Evolutionary conservation across 2,888 invertebrate genomes (phyloP), one percentile per base, ranked within the genome.

Genomic region (Euphydryas editha): DNA sequence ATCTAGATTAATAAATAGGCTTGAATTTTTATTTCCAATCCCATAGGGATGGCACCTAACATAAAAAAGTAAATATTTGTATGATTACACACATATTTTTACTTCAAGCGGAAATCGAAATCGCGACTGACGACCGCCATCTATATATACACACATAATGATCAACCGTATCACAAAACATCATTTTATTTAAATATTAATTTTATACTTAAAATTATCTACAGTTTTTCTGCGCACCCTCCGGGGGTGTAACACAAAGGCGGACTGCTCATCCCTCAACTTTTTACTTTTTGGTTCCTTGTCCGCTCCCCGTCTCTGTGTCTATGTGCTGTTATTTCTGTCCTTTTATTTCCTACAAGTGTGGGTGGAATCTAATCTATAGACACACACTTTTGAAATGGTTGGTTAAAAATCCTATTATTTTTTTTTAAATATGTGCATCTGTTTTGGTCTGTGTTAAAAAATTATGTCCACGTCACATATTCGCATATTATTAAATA

Each of bases 241-340:
- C 78, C 82, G 21, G 76, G 76, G 86, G 86, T 81, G 80, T 79
- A 77, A 81, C 78, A 89, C 87, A 90, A 90, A 90, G 81, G 78
- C 74, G 79, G 81, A 78, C 86, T 88, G 89, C 90, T 90, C 89
- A 88, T 87, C 84, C 86, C 79, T 80, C 83, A 79, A 82, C 82
- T 88, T 89, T 88, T 89, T 87, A 85, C 85, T 87, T 89, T 89
- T 85, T 81, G 83, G 79, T 71, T 75, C 78, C 75, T 76, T 73
- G 75, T 71, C 36, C 69, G 58, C 74, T 76, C 74, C 72, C 72
- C 68, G 71, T 69, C 72, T 73, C 74, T 77, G 70, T 73, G 69
- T 73, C 74, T 77, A 70, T 73, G 69, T 75, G 69, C 68, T 70
- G 68, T 70, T 72, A 67, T 68, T 72, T 54, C 70, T 71, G 69